Conservation (phyloP, 2,888 invertebrate species). For the Pristionchus arcanus region DNA sequence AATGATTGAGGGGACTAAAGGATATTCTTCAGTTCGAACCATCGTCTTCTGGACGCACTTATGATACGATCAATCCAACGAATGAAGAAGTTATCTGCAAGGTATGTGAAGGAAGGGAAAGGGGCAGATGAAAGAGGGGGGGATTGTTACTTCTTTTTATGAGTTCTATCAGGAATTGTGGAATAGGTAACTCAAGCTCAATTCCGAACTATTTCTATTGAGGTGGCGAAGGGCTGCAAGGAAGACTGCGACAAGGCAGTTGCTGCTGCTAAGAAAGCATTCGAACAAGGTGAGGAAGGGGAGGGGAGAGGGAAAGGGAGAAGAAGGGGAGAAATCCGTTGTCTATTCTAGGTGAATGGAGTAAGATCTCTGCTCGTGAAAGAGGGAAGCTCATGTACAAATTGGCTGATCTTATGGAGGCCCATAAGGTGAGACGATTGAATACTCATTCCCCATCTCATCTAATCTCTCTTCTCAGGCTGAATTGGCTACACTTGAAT, state of each 20-base stretch:
- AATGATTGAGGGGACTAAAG: background rate
- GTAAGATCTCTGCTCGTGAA: conserved; percentile 93
- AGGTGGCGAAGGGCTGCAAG: conserved; percentile 85
- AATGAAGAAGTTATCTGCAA: conserved; percentile 85
- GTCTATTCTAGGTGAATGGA: conserved; percentile 88
- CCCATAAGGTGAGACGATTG: conserved; percentile 84
- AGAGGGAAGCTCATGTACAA: conserved; percentile 89
- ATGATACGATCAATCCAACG: conserved; percentile 88
- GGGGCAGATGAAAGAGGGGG: background rate
- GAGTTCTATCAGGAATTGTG: too few relatives aligned
- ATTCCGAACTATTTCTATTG: conserved; percentile 51
- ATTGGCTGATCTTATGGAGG: conserved; percentile 95
- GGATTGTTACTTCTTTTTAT: background rate
- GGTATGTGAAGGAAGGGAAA: conserved; percentile 78
- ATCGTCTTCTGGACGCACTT: conserved; percentile 82
- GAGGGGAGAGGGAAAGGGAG: background rate
- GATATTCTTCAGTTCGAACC: conserved; percentile 41
- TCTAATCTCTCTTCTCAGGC: conserved; percentile 81
- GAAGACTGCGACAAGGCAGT: conserved; percentile 93
- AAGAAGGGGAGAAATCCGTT: conserved; percentile 84
- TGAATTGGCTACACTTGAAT: conserved; percentile 94
- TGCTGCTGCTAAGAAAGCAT: conserved; percentile 86
- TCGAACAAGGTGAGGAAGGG: conserved; percentile 55
- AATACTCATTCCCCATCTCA: background rate
- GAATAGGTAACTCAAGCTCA: too few relatives aligned